A percentile compares a stretch with the other conserved stretches of the same genome.
Evolutionary conservation across 37 sponge, comb jelly and placozoan genomes (phyloP).

Genomic region (Bolinopsis microptera): DNA sequence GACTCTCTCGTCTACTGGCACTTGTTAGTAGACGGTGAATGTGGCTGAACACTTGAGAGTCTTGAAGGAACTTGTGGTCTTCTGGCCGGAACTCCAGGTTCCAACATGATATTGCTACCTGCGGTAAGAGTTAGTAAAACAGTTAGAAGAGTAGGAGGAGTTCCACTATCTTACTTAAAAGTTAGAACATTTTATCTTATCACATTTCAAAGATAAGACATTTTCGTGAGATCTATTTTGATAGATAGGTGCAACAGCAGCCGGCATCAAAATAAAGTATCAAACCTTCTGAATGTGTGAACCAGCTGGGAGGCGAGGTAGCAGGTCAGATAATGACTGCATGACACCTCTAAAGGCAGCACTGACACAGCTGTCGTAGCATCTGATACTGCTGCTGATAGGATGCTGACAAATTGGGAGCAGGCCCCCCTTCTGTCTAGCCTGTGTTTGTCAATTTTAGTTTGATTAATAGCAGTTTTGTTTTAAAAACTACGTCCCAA

Average conservation of each 20-base stretch:
- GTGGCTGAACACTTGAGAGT: slow-evolving; percentile 87
- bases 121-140: slow-evolving; percentile 82
- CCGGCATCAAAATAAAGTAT: neutral
- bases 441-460: neutral
- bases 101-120: slow-evolving; percentile 88
- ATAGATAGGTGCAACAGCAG: neutral
- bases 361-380: slow-evolving; percentile 56
- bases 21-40: slow-evolving; percentile 85
- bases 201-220: no score
- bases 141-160: slow-evolving; percentile 67
- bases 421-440: neutral
- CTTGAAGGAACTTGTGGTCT: slow-evolving; percentile 94
- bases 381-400: slow-evolving; percentile 56
- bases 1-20: slow-evolving; percentile 46
- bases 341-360: slow-evolving; percentile 25
- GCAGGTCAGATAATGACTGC: slow-evolving; percentile 50
- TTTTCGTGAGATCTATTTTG: neutral
- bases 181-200: no score
- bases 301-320: slow-evolving; percentile 35
- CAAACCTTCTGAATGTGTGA: slow-evolving; percentile 58
- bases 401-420: slow-evolving; percentile 57
- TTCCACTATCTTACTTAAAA: no score
- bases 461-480: no score
- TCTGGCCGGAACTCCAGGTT: slow-evolving; percentile 85
- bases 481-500: no score